Conservation (phyloP, 1,140 invertebrate species). For the Drosophila varians region DNA sequence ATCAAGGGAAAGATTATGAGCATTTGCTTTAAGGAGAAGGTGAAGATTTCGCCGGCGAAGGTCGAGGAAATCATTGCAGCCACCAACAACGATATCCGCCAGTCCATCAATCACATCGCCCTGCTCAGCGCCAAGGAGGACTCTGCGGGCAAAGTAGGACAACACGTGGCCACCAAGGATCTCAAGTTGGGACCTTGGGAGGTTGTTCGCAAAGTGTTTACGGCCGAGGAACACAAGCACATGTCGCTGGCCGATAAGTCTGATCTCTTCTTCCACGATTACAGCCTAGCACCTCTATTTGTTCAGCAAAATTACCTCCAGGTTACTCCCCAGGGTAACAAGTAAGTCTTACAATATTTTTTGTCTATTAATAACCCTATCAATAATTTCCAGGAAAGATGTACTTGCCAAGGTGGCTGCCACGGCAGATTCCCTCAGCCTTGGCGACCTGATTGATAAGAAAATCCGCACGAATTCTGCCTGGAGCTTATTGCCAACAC, state of each 20-base stretch:
- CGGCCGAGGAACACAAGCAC: slow-evolving; percentile 90
- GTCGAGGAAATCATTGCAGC: slow-evolving; percentile 93
- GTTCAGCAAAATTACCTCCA: slow-evolving; percentile 98
- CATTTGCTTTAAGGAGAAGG: slow-evolving; percentile 95
- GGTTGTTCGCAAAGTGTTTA: slow-evolving; percentile 95
- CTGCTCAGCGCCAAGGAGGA: slow-evolving; percentile 87
- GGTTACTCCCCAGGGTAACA: slow-evolving; percentile 88
- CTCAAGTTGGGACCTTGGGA: slow-evolving; percentile 97
- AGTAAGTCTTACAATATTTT: slow-evolving; percentile 83
- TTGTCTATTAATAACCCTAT: background rate
- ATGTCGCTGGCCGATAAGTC: slow-evolving; percentile 95
- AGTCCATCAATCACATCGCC: slow-evolving; percentile 94
- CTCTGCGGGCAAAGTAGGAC: background rate
- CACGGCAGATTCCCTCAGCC: slow-evolving; percentile 92
- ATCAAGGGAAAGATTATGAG: slow-evolving; percentile 96
- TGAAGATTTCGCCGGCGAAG: slow-evolving; percentile 91
- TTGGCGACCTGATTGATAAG: slow-evolving; percentile 94
- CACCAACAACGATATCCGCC: slow-evolving; percentile 96
- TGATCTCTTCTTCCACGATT: slow-evolving; percentile 98
- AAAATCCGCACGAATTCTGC: slow-evolving; percentile 90
- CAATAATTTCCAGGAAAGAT: slow-evolving; percentile 83
- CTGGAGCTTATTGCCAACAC: slow-evolving; percentile 95
- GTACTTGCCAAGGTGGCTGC: slow-evolving; percentile 89
- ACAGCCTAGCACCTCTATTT: slow-evolving; percentile 96
- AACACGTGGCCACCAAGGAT: slow-evolving; percentile 88